Evolutionary conservation across 2,888 invertebrate genomes (phyloP).

Genomic region (Lacanobia oleracea): DNA sequence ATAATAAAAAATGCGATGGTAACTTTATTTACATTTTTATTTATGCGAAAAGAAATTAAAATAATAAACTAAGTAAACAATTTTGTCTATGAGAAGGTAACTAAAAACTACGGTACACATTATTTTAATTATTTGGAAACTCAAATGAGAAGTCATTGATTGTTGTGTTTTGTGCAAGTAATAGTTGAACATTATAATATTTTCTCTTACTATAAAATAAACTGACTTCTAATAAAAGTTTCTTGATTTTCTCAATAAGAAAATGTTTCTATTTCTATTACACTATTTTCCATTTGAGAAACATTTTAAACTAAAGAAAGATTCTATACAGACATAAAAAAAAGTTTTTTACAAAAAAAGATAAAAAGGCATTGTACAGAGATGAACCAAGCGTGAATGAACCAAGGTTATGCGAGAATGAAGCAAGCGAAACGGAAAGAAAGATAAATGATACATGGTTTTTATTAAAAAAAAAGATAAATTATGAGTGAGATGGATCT

Average conservation of each 20-base stretch:
- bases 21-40: constrained; percentile 54
- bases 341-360: constrained; percentile 61
- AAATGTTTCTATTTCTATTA: constrained; percentile 9
- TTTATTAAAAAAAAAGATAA: constrained; percentile 19
- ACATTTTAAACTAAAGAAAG: constrained; percentile 53
- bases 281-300: constrained; percentile 49
- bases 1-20: constrained; percentile 59
- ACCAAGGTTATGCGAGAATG: constrained; percentile 79
- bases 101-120: constrained; percentile 44
- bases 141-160: constrained; percentile 31
- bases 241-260: constrained; percentile 39
- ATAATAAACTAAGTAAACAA: constrained; percentile 58
- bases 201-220: neutral
- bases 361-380: constrained; percentile 72
- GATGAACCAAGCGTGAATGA: constrained; percentile 75
- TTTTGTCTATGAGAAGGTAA: constrained; percentile 61
- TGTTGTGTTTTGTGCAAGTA: neutral
- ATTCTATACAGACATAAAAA: constrained; percentile 68
- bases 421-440: constrained; percentile 77
- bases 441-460: constrained; percentile 38
- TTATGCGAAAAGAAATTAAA: constrained; percentile 43
- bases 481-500: constrained; percentile 31
- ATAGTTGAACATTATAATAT: neutral
- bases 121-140: constrained; percentile 16
- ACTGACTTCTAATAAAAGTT: constrained; percentile 39